These are phyloP conservation scores for Cephalopachus bancanus DNA, from an alignment of 2,797 vertebrate species.

Conservation along the genomic window DNA sequence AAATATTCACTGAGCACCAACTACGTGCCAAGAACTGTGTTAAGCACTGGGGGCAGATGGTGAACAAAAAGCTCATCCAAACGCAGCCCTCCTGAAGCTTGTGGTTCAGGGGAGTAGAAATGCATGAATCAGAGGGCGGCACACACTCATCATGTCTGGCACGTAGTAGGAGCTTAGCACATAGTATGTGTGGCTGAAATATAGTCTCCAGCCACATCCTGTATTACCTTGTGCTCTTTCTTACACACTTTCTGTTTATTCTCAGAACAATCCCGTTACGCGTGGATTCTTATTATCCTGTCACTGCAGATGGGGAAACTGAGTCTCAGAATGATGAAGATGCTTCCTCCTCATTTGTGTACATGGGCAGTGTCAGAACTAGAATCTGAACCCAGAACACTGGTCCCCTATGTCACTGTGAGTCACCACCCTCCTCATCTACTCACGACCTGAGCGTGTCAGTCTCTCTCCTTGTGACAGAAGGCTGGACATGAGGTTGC, in stretches of 20 bases:
- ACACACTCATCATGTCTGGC: fast-evolving
- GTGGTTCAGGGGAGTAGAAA: background rate
- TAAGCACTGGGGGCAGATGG: background rate
- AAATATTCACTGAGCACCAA: background rate
- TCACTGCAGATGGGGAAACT: background rate
- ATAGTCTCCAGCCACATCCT: background rate
- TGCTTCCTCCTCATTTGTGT: background rate
- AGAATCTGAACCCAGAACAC: background rate
- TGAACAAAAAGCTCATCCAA: too few species aligned
- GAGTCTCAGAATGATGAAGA: background rate
- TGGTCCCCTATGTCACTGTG: background rate
- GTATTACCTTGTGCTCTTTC: background rate
- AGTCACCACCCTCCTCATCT: background rate
- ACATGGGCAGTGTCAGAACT: background rate
- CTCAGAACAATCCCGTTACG: background rate
- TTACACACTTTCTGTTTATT: background rate
- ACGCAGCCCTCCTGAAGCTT: background rate
- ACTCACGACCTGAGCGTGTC: too few species aligned
- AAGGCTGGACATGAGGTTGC: background rate
- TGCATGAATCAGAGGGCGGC: background rate
- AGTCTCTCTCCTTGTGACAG: background rate
- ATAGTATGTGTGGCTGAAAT: background rate
- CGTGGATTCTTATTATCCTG: background rate
- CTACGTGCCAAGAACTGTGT: background rate
- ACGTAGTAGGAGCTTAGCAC: background rate